Base-by-base conservation (phyloP, 2,113 vertebrate genomes). In the Epinephelus cyanopodus region DNA sequence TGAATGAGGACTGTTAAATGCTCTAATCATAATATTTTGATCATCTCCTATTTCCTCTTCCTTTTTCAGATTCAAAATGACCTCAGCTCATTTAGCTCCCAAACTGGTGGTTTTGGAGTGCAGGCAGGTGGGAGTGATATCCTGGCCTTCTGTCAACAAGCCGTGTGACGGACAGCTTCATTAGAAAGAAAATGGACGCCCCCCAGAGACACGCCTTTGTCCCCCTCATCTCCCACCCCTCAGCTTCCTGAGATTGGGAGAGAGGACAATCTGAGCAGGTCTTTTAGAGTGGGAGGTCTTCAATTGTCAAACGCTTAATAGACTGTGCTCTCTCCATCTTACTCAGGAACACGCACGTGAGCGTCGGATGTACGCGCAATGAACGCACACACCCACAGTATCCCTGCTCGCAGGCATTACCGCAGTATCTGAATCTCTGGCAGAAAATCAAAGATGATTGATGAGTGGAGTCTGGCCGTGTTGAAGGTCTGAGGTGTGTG, bases 391-490 rank as follows among this genome's bases (percentile, higher is more conserved):
- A 57, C 64, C 29, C 65, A 58, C 45, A 66, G 7, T 60, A 5
- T 71, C 65, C 58, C 57, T 29, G 66, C 72, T 29, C 39, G 21
- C 56, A 75, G 52, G 64, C 70, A 72, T 58, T 79, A 75, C 13
- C 72, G 27, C 19, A 19, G 71, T 74, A 89, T 90, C 87, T 89
- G 77, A 84, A 87, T 77, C 42, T 53, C 53, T 91, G 93, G 90
- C 94, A 94, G 92, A 87, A 94, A 95, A 94, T 95, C 93, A 87
- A 92, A 94, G 86, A 80, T 89, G 90, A 95, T 92, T 87, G 91
- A 95, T 94, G 92, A 91, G 76, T 52, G 57, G 73, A 88, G 82
- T 48, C 66, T 37, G 87, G 88, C 76, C 66, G 85, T 83, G 87
- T 76, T 91, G 83, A 91, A 92, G 90, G 79, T 87, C 90, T 77